Conservation (phyloP, 2,888 invertebrate species). For the Hypselothyrea guttata region DNA sequence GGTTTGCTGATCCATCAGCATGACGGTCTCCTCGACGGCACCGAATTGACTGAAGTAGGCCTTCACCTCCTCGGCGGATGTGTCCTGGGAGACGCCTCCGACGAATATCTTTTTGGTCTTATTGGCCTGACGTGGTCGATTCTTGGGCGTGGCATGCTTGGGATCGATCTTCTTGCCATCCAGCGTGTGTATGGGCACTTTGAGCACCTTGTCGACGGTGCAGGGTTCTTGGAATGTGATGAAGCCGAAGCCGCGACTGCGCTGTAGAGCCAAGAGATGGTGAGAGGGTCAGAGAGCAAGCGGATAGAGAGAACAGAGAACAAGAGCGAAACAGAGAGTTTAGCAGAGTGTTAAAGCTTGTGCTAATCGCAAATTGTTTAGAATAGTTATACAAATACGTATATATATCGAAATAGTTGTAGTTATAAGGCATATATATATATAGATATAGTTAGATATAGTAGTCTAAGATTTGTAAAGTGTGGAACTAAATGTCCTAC, state of each 20-base stretch:
- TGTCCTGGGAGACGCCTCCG: constrained; percentile 95
- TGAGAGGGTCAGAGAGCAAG: constrained; percentile 4
- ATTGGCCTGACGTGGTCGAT: constrained; percentile 91
- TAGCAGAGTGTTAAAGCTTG: constrained; percentile 2
- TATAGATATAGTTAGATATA: constrained; percentile 15
- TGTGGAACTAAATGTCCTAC: constrained; percentile 63
- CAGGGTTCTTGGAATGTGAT: constrained; percentile 96
- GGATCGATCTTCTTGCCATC: constrained; percentile 97
- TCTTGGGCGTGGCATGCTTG: constrained; percentile 96
- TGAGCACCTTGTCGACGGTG: constrained; percentile 94
- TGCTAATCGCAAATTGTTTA: constrained; percentile 1
- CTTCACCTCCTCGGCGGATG: constrained; percentile 94
- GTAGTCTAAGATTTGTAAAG: constrained; percentile 38
- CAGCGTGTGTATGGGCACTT: constrained; percentile 94
- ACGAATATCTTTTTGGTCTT: constrained; percentile 96
- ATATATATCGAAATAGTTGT: constrained; percentile 32
- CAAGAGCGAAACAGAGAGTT: constrained; percentile 12
- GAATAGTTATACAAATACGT: constrained; percentile 37
- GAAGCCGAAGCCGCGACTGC: constrained; percentile 96
- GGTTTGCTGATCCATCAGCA: constrained; percentile 97
- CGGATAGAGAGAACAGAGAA: constrained; percentile 10
- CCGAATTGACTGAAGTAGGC: constrained; percentile 95
- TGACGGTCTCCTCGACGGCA: constrained; percentile 94
- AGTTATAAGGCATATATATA: neutral
- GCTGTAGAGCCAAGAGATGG: constrained; percentile 84